Percentiles rank a stretch among this genome's conserved stretches.
These are phyloP conservation scores for Schizopygopsis malacanthus DNA, from an alignment of 2,797 vertebrate genomes.

Conservation along the genomic window DNA sequence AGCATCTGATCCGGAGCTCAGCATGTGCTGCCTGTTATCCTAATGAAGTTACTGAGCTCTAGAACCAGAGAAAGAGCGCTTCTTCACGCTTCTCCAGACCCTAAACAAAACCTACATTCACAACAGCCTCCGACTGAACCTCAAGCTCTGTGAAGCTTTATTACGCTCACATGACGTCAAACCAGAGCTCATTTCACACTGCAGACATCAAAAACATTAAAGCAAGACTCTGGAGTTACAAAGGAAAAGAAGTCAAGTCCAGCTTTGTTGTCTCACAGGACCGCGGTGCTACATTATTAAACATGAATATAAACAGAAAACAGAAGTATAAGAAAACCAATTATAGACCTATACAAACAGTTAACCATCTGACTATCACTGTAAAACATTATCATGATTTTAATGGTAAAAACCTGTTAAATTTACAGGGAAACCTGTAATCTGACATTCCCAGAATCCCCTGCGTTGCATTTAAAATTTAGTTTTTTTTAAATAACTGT, in stretches of 20 bases:
- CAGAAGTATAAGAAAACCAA: no score
- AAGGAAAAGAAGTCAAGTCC: not conserved
- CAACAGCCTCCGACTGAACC: conserved; percentile 44
- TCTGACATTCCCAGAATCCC: no score
- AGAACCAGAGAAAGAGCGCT: conserved; percentile 37
- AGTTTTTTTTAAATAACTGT: no score
- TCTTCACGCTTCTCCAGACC: not conserved
- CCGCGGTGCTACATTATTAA: no score
- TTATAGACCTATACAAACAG: no score
- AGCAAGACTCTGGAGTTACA: not conserved
- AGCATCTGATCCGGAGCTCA: conserved; percentile 77
- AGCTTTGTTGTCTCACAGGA: no score
- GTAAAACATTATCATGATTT: no score
- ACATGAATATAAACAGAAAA: no score
- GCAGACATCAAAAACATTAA: not conserved
- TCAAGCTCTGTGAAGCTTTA: conserved; percentile 46
- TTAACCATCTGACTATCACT: no score
- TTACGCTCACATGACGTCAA: conserved; percentile 55
- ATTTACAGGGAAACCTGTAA: no score
- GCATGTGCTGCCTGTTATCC: conserved; percentile 80
- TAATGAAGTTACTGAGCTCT: conserved; percentile 73
- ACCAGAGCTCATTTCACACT: not conserved
- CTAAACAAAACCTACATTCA: conserved; percentile 44
- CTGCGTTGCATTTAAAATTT: no score
- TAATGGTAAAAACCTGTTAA: no score